Conservation (phyloP, 2,888 invertebrate genomes). For the Andrena praecox region DNA sequence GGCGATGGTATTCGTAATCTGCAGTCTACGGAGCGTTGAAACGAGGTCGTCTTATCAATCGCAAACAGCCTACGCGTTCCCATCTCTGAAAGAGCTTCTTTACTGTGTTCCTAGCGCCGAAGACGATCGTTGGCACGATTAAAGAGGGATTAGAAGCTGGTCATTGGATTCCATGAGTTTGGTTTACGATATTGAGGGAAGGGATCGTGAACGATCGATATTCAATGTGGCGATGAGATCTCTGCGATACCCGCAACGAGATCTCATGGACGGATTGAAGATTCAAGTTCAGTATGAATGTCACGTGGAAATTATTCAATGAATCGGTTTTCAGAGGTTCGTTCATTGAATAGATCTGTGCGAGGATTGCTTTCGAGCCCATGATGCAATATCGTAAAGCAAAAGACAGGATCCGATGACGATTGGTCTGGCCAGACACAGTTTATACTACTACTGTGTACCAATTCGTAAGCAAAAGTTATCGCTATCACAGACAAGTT, state of each 20-base stretch:
- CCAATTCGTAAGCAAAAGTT: too few relatives aligned
- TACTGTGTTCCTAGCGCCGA: neutral
- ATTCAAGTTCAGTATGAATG: neutral
- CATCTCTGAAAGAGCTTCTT: constrained; percentile 17
- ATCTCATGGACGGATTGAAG: constrained; percentile 20
- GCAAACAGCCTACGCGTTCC: constrained; percentile 3
- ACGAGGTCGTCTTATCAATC: constrained; percentile 21
- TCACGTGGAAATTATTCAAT: neutral
- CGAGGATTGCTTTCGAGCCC: too few relatives aligned
- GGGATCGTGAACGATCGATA: neutral
- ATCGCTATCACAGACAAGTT: too few relatives aligned
- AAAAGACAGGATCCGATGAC: too few relatives aligned
- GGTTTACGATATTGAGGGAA: neutral
- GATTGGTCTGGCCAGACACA: too few relatives aligned
- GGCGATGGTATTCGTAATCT: constrained; percentile 11
- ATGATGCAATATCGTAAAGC: neutral
- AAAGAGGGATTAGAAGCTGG: too few relatives aligned
- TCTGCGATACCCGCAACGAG: constrained; percentile 74
- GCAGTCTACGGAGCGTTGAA: neutral
- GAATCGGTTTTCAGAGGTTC: neutral
- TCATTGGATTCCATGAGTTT: too few relatives aligned
- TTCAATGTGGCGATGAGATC: constrained; percentile 21
- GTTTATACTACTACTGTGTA: too few relatives aligned
- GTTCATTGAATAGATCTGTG: neutral
- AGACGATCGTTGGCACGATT: neutral